Percentiles rank a stretch among this genome's conserved stretches.
phyloP scores from a whole-genome alignment of 2,888 invertebrate species.

The Xanthia togata region DNA sequence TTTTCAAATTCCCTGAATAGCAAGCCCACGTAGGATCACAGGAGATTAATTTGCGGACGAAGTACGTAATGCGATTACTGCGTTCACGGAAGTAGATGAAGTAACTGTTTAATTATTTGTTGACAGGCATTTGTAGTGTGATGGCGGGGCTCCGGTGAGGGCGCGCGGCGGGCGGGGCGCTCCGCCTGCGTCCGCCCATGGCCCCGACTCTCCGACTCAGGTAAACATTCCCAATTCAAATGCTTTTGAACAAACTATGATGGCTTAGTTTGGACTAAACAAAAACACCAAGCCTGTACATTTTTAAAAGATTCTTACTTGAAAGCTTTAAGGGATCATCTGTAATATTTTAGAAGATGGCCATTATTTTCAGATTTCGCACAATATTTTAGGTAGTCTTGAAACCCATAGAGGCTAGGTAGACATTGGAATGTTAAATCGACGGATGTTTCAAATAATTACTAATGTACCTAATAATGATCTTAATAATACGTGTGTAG shows the following conservation, averaged over 20 bases:
- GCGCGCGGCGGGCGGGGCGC: conserved; percentile 87
- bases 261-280: conserved; percentile 7
- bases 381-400: background rate
- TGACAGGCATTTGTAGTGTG: conserved; percentile 76
- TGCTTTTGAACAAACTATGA: conserved; percentile 27
- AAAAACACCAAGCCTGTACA: background rate
- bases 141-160: conserved; percentile 87
- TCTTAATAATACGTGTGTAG: background rate
- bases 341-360: background rate
- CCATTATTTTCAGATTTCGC: background rate
- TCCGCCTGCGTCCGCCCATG: conserved; percentile 88
- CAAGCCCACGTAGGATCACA: conserved; percentile 13
- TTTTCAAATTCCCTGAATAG: conserved; percentile 22
- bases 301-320: conserved; percentile 25
- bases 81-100: conserved; percentile 56
- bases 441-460: background rate
- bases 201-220: conserved; percentile 82
- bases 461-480: background rate
- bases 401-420: background rate
- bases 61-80: conserved; percentile 63
- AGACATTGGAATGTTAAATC: background rate
- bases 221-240: conserved; percentile 67
- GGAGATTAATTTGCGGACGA: conserved; percentile 56
- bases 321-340: conserved; percentile 12
- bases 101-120: conserved; percentile 73